Conservation (phyloP, 1,140 invertebrate species). For the Hyles vespertilio region DNA sequence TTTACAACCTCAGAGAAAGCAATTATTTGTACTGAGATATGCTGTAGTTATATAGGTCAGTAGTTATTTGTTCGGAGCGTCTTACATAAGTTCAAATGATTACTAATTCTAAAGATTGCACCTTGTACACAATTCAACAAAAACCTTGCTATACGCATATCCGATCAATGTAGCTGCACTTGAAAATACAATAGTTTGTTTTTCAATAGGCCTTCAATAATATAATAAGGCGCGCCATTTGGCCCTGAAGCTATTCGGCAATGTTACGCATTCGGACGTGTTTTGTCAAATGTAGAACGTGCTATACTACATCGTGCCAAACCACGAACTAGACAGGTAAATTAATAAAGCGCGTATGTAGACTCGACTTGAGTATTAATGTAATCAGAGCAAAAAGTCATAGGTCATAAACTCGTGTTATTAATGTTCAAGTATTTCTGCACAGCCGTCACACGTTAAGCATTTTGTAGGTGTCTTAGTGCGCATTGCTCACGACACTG, state of each 20-base stretch:
- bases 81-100: slow-evolving; percentile 1
- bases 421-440: slow-evolving; percentile 14
- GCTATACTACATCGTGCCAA: too few species aligned
- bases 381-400: slow-evolving; percentile 11
- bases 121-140: not conserved
- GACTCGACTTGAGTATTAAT: not conserved
- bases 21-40: slow-evolving; percentile 15
- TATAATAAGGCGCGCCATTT: slow-evolving; percentile 23
- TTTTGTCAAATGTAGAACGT: slow-evolving; percentile 7
- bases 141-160: not conserved
- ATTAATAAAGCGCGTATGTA: slow-evolving; percentile 11
- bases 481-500: slow-evolving; percentile 27
- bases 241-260: slow-evolving; percentile 19
- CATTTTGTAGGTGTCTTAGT: slow-evolving; percentile 20
- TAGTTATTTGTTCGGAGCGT: slow-evolving; percentile 4
- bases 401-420: slow-evolving; percentile 8
- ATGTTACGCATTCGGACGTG: slow-evolving; percentile 8
- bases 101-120: not conserved
- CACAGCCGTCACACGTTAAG: not conserved
- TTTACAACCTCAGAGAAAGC: slow-evolving; percentile 13
- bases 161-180: not conserved
- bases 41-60: slow-evolving; percentile 15
- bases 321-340: slow-evolving; percentile 1
- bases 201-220: slow-evolving; percentile 10
- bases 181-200: slow-evolving; percentile 7